These are phyloP conservation scores for Recurvirostra avosetta DNA, from an alignment of 2,113 vertebrate species.

Conservation along the genomic window DNA sequence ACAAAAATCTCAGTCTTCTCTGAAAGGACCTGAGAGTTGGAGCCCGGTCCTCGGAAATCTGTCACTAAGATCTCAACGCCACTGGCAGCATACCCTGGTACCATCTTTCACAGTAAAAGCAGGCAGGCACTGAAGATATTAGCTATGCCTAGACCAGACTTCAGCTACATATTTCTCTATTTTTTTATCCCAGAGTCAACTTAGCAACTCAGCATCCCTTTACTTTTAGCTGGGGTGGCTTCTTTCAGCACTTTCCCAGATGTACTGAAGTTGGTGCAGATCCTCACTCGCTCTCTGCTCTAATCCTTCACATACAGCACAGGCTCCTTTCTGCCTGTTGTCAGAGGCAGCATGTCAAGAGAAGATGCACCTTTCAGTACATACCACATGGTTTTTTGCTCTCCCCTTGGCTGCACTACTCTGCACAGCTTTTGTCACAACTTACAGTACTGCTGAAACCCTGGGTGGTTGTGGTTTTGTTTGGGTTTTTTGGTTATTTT, in stretches of 20 bases:
- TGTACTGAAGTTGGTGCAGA: not conserved
- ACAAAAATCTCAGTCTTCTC: not conserved
- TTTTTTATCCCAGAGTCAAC: not conserved
- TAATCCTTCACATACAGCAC: not conserved
- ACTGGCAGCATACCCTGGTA: not conserved
- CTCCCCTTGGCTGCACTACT: not conserved
- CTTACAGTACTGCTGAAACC: not conserved
- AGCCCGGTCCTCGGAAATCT: not conserved
- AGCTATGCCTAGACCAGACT: not conserved
- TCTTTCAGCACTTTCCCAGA: not conserved
- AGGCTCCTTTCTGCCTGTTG: not conserved
- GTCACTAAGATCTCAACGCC: not conserved
- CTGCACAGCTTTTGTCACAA: not conserved
- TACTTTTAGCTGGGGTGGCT: not conserved
- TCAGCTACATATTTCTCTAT: not conserved
- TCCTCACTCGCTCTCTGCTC: not conserved
- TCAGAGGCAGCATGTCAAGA: not conserved
- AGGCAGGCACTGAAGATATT: not conserved
- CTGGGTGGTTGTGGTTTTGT: accelerated
- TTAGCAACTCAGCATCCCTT: not conserved
- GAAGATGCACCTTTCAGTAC: not conserved
- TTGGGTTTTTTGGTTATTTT: not conserved
- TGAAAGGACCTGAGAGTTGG: not conserved
- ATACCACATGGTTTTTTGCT: not conserved
- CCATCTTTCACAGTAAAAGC: not conserved